Conservation (phyloP, 2,113 vertebrate species). For the Podarcis cretensis region DNA sequence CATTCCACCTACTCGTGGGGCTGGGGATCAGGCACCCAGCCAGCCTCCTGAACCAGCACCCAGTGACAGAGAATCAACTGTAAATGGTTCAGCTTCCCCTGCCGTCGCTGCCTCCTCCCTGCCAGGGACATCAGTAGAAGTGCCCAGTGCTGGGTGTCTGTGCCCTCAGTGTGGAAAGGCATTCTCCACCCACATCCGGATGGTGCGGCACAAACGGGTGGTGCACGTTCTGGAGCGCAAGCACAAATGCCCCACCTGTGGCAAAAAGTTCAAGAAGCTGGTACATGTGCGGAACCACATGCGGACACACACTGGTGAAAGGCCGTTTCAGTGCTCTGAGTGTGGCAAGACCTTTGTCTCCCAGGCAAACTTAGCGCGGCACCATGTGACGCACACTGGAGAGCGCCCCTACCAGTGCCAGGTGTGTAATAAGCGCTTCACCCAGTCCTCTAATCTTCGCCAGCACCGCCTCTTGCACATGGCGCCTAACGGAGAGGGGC, state of each 20-base stretch:
- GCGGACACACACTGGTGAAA: conserved; percentile 88
- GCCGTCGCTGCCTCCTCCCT: conserved; percentile 48
- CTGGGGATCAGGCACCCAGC: conserved; percentile 41
- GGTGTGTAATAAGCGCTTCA: conserved; percentile 86
- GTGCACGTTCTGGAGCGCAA: conserved; percentile 80
- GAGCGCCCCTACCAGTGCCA: conserved; percentile 87
- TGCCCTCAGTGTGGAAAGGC: conserved; percentile 82
- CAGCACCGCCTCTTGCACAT: conserved; percentile 87
- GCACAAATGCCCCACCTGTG: conserved; percentile 84
- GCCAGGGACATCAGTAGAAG: not conserved
- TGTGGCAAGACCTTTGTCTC: conserved; percentile 90
- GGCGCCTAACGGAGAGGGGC: conserved; percentile 40
- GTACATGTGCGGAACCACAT: conserved; percentile 89
- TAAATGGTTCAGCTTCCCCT: conserved; percentile 59
- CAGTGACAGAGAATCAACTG: conserved; percentile 53
- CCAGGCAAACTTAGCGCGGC: conserved; percentile 86
- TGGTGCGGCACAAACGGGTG: conserved; percentile 80
- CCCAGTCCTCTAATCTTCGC: conserved; percentile 89
- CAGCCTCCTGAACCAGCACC: not conserved
- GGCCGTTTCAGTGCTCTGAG: conserved; percentile 87
- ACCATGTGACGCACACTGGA: conserved; percentile 87
- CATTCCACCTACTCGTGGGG: conserved; percentile 12
- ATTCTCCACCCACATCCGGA: conserved; percentile 79
- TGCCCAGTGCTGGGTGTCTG: conserved; percentile 66
- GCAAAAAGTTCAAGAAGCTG: conserved; percentile 88